phyloP scores from a whole-genome alignment of 2,113 vertebrate species.

The Corynorhinus townsendii region DNA sequence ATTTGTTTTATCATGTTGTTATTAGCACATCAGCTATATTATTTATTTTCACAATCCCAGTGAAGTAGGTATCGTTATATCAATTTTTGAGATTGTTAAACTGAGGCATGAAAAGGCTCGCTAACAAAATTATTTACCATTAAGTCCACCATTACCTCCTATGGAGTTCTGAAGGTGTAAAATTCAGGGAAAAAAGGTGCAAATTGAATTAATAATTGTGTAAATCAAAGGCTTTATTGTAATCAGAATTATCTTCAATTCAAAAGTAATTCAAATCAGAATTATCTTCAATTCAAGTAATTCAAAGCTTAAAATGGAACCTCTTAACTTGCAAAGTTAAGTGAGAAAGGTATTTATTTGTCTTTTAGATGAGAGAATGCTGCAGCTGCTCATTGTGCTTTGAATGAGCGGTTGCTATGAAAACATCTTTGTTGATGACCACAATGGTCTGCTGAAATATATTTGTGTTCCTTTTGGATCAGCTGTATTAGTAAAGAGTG shows the following conservation, averaged over 20 bases:
- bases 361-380: background rate
- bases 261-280: no score
- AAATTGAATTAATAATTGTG: background rate
- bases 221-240: background rate
- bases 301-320: background rate
- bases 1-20: background rate
- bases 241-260: background rate
- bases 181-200: background rate
- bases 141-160: background rate
- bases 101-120: background rate
- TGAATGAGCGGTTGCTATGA: background rate
- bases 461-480: constrained; percentile 23
- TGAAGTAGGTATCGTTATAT: background rate
- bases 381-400: background rate
- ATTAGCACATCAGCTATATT: background rate
- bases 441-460: background rate
- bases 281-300: background rate
- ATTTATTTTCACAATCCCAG: background rate
- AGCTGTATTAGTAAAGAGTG: background rate
- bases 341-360: background rate
- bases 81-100: background rate
- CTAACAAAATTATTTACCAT: background rate
- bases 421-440: constrained; percentile 21
- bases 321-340: background rate
- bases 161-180: background rate